Evolutionary conservation across 2,888 invertebrate species (phyloP).

Genomic region (Amblyjoppa fuscipennis): DNA sequence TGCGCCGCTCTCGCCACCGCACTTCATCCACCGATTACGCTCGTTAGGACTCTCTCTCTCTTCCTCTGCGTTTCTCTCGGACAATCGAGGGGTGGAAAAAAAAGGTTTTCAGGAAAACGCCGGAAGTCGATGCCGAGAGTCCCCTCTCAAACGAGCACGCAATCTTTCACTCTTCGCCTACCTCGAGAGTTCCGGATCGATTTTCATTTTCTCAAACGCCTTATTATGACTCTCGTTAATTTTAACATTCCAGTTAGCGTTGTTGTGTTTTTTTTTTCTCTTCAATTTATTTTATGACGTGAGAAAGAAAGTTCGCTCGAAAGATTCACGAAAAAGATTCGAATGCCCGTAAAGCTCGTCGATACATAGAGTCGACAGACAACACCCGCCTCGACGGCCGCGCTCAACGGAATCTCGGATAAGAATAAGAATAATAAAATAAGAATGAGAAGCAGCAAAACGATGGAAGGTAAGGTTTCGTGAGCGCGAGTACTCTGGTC

Average conservation of each 20-base stretch:
- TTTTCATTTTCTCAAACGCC: slow-evolving; percentile 20
- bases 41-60: slow-evolving; percentile 16
- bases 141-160: neutral
- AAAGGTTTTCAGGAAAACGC: neutral
- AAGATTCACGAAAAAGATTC: slow-evolving; percentile 49
- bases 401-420: slow-evolving; percentile 45
- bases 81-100: neutral
- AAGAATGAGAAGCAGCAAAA: slow-evolving; percentile 21
- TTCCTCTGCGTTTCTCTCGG: slow-evolving; percentile 9
- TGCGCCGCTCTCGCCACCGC: slow-evolving; percentile 20
- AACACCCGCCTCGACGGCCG: slow-evolving; percentile 26
- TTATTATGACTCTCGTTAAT: slow-evolving; percentile 23
- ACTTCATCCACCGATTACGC: slow-evolving; percentile 44
- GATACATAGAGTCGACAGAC: slow-evolving; percentile 27
- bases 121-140: slow-evolving; percentile 42
- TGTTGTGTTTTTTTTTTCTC: slow-evolving; percentile 6
- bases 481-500: slow-evolving; percentile 63
- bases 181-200: slow-evolving; percentile 28
- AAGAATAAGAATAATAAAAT: slow-evolving; percentile 58
- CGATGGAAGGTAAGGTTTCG: slow-evolving; percentile 59
- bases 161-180: neutral
- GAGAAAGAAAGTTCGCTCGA: slow-evolving; percentile 46
- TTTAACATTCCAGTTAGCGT: neutral
- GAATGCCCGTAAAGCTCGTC: slow-evolving; percentile 44
- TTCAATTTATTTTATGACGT: slow-evolving; percentile 32